These are phyloP conservation scores for Parnassius glacialis DNA, from an alignment of 2,888 invertebrate species.

Conservation along the genomic window DNA sequence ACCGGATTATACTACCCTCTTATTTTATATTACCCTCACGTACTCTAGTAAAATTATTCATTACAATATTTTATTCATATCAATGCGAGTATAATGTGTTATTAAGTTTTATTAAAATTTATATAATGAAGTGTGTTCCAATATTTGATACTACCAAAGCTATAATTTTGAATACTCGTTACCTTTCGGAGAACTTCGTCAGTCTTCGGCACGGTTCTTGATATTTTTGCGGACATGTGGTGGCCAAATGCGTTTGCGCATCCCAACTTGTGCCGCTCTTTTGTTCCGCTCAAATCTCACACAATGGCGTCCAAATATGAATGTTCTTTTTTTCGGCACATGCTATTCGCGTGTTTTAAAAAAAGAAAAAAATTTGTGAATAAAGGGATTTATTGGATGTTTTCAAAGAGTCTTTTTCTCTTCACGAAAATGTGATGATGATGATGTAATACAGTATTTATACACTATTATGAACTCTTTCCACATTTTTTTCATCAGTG, in stretches of 20 bases:
- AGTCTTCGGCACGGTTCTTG: conserved; percentile 41
- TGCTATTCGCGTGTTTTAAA: conserved; percentile 40
- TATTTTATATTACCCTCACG: too few species aligned
- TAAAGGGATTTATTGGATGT: conserved; percentile 39
- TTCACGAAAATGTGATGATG: conserved; percentile 27
- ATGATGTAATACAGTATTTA: conserved; percentile 24
- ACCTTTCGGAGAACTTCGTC: conserved; percentile 47
- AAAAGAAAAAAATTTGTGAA: conserved; percentile 41
- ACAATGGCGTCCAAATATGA: conserved; percentile 50
- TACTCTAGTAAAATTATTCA: too few species aligned
- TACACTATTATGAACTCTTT: too few species aligned
- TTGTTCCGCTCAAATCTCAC: conserved; percentile 37
- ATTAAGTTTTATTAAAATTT: background rate
- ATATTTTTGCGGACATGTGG: conserved; percentile 65
- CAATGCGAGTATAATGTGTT: background rate
- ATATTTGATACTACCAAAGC: conserved; percentile 34
- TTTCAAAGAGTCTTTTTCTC: conserved; percentile 32
- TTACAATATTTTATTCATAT: too few species aligned
- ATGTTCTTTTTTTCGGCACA: conserved; percentile 45
- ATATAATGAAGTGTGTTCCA: conserved; percentile 7
- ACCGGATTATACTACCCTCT: too few species aligned
- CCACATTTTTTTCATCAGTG: too few species aligned
- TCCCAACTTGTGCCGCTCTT: conserved; percentile 36
- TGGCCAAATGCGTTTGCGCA: conserved; percentile 60
- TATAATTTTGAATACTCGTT: conserved; percentile 33